Conservation (phyloP, 2,888 invertebrate species). For the Trachelus stipa region DNA sequence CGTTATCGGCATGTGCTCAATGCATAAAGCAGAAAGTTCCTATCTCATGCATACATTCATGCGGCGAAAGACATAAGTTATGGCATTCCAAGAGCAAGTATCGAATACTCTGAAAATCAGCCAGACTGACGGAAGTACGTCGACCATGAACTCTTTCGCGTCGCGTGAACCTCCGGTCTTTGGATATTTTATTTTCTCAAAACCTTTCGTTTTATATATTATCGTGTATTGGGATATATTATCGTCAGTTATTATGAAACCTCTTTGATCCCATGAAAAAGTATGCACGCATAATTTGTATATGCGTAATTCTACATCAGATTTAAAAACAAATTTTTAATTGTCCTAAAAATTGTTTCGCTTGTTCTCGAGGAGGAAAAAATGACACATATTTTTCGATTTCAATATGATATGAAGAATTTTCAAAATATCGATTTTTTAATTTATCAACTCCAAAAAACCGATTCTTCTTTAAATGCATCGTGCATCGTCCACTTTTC, state of each 20-base stretch:
- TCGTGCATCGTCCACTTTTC: no score
- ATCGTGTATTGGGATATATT: neutral
- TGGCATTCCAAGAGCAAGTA: slow-evolving; percentile 38
- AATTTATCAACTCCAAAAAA: no score
- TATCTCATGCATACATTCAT: slow-evolving; percentile 66
- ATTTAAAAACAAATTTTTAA: no score
- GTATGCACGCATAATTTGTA: no score
- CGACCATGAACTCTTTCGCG: neutral
- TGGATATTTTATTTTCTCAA: neutral
- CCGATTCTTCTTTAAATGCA: no score
- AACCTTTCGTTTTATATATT: neutral
- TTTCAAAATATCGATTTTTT: no score
- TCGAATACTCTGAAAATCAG: slow-evolving; percentile 13
- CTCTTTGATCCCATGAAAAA: neutral
- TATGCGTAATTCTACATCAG: no score
- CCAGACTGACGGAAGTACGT: neutral
- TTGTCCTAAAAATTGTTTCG: no score
- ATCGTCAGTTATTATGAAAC: neutral
- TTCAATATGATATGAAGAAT: no score
- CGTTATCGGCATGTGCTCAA: slow-evolving; percentile 62
- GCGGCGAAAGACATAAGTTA: slow-evolving; percentile 60
- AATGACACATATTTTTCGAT: no score
- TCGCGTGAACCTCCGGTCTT: neutral
- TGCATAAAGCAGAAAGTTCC: slow-evolving; percentile 65
- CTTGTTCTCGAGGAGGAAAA: no score